These are phyloP conservation scores for Telmatherina bonti DNA, from an alignment of 2,797 vertebrate species.

Conservation along the genomic window DNA sequence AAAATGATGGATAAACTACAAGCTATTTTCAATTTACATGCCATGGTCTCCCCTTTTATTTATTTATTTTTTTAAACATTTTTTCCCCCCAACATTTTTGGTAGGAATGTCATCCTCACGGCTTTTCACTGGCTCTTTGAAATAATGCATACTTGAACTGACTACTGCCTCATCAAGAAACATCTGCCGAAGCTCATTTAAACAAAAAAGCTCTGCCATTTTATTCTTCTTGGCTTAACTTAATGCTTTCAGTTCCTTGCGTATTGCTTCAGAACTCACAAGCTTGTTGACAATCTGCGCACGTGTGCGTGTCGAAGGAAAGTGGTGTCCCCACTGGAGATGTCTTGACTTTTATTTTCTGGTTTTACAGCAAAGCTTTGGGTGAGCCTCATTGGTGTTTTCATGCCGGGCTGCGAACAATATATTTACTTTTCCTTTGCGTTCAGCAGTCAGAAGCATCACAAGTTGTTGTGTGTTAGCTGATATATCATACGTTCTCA, in stretches of 20 bases:
- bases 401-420: slow-evolving; percentile 39
- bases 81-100: too few relatives aligned
- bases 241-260: slow-evolving; percentile 34
- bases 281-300: slow-evolving; percentile 40
- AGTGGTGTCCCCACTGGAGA: slow-evolving; percentile 49
- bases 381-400: slow-evolving; percentile 55
- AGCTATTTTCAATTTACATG: neutral
- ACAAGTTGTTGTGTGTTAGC: slow-evolving; percentile 17
- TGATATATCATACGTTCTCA: too few relatives aligned
- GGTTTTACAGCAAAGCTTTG: slow-evolving; percentile 55
- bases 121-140: neutral
- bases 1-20: neutral
- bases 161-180: slow-evolving; percentile 23
- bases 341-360: slow-evolving; percentile 65
- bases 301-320: slow-evolving; percentile 38
- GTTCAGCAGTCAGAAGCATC: slow-evolving; percentile 26
- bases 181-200: slow-evolving; percentile 22
- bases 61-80: too few relatives aligned
- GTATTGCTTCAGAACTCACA: slow-evolving; percentile 39
- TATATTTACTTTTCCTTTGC: slow-evolving; percentile 14
- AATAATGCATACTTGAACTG: slow-evolving; percentile 39
- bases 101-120: too few relatives aligned
- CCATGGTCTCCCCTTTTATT: neutral
- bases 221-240: slow-evolving; percentile 35
- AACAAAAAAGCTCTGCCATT: slow-evolving; percentile 13